These are phyloP conservation scores for Sphaerophoria taeniata DNA, from an alignment of 2,888 invertebrate species.

Conservation along the genomic window DNA sequence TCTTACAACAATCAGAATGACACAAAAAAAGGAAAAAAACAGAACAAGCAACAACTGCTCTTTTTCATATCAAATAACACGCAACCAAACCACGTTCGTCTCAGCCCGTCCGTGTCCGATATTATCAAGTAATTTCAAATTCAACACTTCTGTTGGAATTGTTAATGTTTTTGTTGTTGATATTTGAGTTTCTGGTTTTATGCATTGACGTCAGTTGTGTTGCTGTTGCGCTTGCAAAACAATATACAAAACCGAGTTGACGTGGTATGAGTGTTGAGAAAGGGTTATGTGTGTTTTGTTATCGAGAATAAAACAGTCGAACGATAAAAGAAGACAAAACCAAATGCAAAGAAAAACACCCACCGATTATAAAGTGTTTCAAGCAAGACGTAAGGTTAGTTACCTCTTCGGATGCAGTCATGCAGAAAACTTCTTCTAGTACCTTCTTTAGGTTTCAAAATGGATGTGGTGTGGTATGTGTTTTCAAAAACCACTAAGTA, in stretches of 20 bases:
- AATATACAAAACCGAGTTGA: background rate
- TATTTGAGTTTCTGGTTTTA: constrained; percentile 58
- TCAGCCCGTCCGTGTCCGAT: background rate
- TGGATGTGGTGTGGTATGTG: constrained; percentile 9
- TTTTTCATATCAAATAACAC: constrained; percentile 27
- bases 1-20: background rate
- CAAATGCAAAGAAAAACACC: background rate
- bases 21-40: background rate
- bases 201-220: constrained; percentile 68
- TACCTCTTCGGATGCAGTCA: constrained; percentile 43
- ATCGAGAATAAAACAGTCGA: background rate
- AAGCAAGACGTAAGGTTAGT: constrained; percentile 45
- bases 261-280: constrained; percentile 57
- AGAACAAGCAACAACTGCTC: background rate
- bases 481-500: background rate
- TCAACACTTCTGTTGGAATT: constrained; percentile 34
- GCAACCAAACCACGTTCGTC: constrained; percentile 4
- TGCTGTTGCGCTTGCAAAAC: background rate
- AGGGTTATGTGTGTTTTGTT: constrained; percentile 60
- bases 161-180: background rate
- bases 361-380: constrained; percentile 3
- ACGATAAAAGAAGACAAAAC: background rate
- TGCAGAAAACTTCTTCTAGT: background rate
- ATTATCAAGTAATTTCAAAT: constrained; percentile 47
- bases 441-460: constrained; percentile 16